Percentiles rank a stretch among this genome's conserved stretches.
Conservation (phyloP, 2,113 vertebrate genomes). For the Lucifuga dentata region DNA sequence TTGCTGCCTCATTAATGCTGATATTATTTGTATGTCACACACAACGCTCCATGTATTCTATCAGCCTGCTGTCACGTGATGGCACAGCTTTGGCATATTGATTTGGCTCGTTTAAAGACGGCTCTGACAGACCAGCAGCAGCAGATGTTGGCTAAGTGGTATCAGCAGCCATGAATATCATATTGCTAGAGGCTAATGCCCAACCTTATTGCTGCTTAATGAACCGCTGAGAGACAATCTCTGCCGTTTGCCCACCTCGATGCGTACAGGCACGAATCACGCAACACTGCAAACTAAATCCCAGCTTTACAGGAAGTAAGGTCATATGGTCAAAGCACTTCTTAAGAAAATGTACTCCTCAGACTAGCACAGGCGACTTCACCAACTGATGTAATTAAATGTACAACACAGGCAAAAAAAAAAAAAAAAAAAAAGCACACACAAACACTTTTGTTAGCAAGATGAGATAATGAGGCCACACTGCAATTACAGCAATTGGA, state of each 20-base stretch:
- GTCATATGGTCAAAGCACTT: slow-evolving; percentile 43
- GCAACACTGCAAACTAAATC: slow-evolving; percentile 37
- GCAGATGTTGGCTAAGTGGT: slow-evolving; percentile 74
- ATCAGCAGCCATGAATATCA: slow-evolving; percentile 74
- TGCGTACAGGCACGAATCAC: slow-evolving; percentile 51
- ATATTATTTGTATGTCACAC: slow-evolving; percentile 7
- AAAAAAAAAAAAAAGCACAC: slow-evolving; percentile 53
- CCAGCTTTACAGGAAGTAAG: slow-evolving; percentile 26
- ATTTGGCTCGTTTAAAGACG: slow-evolving; percentile 67
- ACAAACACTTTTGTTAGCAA: slow-evolving; percentile 41
- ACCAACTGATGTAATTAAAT: slow-evolving; percentile 55
- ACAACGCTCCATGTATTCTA: background rate
- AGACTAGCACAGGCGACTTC: slow-evolving; percentile 43
- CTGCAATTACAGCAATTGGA: slow-evolving; percentile 63
- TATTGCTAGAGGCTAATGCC: slow-evolving; percentile 67
- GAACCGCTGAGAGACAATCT: slow-evolving; percentile 69
- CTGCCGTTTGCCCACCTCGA: slow-evolving; percentile 59
- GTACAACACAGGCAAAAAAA: slow-evolving; percentile 41
- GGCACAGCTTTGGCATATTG: slow-evolving; percentile 61
- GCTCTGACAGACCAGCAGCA: slow-evolving; percentile 47
- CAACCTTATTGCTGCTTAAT: slow-evolving; percentile 70
- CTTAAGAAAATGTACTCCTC: slow-evolving; percentile 29
- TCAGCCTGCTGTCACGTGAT: slow-evolving; percentile 36
- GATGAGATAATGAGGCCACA: slow-evolving; percentile 68
- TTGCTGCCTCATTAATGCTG: no score